phyloP scores from a whole-genome alignment of 2,888 invertebrate genomes.

The Unio pictorum region DNA sequence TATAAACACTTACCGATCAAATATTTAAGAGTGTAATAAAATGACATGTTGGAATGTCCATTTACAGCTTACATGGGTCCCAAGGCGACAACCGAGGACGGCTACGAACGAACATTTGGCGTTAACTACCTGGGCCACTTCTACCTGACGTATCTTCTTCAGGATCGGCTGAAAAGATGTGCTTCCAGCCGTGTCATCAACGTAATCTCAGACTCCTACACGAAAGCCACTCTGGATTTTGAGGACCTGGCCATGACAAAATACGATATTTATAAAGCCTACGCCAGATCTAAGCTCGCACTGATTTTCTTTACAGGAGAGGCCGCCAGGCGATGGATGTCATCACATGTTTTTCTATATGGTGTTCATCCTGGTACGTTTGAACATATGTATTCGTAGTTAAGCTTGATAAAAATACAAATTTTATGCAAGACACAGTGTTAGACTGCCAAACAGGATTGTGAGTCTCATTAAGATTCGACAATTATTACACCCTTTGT shows the following conservation, averaged over 20 bases:
- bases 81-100: conserved; percentile 55
- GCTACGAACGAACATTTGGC: conserved; percentile 56
- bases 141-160: conserved; percentile 58
- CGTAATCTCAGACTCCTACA: conserved; percentile 60
- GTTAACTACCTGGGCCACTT: conserved; percentile 67
- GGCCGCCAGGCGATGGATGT: conserved; percentile 46
- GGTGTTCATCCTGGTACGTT: conserved; percentile 64
- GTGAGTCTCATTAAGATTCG: too few relatives aligned
- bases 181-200: conserved; percentile 63
- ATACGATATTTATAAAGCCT: conserved; percentile 58
- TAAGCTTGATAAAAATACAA: too few relatives aligned
- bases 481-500: too few relatives aligned
- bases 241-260: conserved; percentile 56
- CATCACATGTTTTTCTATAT: conserved; percentile 44
- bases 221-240: conserved; percentile 53
- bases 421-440: too few relatives aligned
- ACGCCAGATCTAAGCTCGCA: conserved; percentile 60
- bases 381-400: too few relatives aligned
- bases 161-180: conserved; percentile 48
- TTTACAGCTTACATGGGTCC: conserved; percentile 64
- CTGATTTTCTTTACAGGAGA: conserved; percentile 54
- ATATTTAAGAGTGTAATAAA: too few relatives aligned
- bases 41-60: background rate
- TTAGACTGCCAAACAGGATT: too few relatives aligned
- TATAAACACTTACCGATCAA: too few relatives aligned